Evolutionary conservation across 2,888 invertebrate genomes (phyloP), one percentile per base, ranked within the genome.

Genomic region (Diadegma fenestrale): DNA sequence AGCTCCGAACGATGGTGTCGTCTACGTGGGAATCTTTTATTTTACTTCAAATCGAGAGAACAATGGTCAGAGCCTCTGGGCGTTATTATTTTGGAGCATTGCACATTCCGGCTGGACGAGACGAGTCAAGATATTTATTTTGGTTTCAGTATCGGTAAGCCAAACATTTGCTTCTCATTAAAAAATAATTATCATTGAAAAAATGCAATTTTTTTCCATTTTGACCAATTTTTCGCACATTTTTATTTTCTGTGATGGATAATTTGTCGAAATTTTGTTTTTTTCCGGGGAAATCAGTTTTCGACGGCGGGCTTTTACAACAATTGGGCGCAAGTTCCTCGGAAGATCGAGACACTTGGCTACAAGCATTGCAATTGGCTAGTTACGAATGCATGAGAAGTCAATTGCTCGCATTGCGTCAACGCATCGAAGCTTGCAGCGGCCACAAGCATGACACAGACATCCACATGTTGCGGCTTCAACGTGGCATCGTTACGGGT

Each of bases 41-140:
- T 99, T 94, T 99, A 98, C 94, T 96, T 98, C 92, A 98, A 98
- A 94, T 97, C 97, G 68, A 96, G 97, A 89, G 98, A 98, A 93
- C 97, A 97, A 90, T 97, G 97, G 96, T 97, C 98, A 33, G 97
- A 98, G 90, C 98, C 98, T 0, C 95, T 97, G 85, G 99, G 98
- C 45, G 96, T 99, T 0, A 96, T 99, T 89, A 97, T 99, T 73
- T 94, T 99, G 88, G 98, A 99, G 92, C 97, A 98, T 90, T 98
- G 98, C 94, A 96, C 96, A 87, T 96, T 98, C 68, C 77, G 77
- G 30, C 54, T 86, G 33, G 86, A 86, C 43, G 86, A 86, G 14
- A 73, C 95, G 63, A 96, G 96, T 90, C 95, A 96, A 89, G 97
- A 97, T 92, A 96, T 97, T 84, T 96, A 96, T 88, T 97, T 96